A percentile compares a stretch with the other conserved stretches of the same genome.
phyloP scores from a whole-genome alignment of 2,113 vertebrate species.

The human (Homo sapiens) region GRCh38 chrY:12104001-12104500 shows the following conservation, averaged over 20 bases:
- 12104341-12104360: neutral
- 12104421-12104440: too few relatives aligned
- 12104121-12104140: neutral
- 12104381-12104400: neutral
- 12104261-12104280: too few relatives aligned
- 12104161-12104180: neutral
- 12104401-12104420: neutral
- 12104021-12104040: neutral
- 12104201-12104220: neutral
- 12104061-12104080: neutral
- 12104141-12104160: neutral
- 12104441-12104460: too few relatives aligned
- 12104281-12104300: too few relatives aligned
- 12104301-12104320: too few relatives aligned
- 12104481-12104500: too few relatives aligned
- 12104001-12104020: neutral
- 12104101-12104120: neutral
- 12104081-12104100: neutral
- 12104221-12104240: neutral
- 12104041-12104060: accelerated
- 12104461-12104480: too few relatives aligned
- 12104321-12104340: neutral
- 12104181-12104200: too few relatives aligned
- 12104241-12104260: neutral
- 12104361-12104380: accelerated